Evolutionary conservation across 2,888 invertebrate species (phyloP).

Genomic region (Didymodactylos carnosus): DNA sequence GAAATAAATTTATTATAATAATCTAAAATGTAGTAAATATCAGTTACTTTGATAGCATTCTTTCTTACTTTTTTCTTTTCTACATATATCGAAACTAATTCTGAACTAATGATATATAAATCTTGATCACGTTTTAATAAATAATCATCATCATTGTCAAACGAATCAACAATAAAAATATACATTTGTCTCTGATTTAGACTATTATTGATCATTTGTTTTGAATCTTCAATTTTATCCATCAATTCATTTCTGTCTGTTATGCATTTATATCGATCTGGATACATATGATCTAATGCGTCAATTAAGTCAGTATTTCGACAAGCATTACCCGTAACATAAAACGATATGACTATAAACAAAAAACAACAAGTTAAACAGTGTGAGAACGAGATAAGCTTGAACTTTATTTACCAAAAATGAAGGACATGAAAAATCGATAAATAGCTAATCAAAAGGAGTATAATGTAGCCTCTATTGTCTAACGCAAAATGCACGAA

Average conservation of each 20-base stretch:
- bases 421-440: no score
- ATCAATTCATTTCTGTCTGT: neutral
- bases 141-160: neutral
- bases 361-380: no score
- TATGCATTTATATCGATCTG: neutral
- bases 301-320: neutral
- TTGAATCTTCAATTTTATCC: neutral
- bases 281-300: neutral
- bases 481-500: no score
- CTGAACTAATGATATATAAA: neutral
- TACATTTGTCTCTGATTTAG: neutral
- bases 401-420: no score
- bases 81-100: neutral
- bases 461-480: no score
- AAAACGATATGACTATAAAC: neutral
- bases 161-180: neutral
- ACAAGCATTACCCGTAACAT: neutral
- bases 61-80: neutral
- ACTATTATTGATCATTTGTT: no score
- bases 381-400: no score
- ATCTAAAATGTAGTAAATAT: no score
- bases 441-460: no score
- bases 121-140: neutral
- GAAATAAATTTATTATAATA: no score
- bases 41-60: no score